Percentiles rank a stretch among this genome's conserved stretches.
These are phyloP conservation scores for Daubentonia madagascariensis DNA, from an alignment of 2,113 vertebrate genomes.

Conservation along the genomic window DNA sequence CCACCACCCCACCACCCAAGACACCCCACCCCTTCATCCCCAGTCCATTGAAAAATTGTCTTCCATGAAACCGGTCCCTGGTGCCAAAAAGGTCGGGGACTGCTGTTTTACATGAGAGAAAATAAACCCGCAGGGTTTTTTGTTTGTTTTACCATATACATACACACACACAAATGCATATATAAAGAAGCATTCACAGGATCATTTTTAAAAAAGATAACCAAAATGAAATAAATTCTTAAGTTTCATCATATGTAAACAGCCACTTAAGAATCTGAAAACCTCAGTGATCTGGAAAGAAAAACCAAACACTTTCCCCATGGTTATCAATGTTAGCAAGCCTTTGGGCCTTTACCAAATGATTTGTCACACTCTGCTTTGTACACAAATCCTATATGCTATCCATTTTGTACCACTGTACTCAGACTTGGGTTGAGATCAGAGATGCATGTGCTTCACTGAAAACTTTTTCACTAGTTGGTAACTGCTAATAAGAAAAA, in stretches of 20 bases:
- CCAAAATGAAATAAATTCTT: background rate
- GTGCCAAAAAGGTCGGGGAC: no score
- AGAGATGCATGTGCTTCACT: background rate
- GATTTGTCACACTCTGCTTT: background rate
- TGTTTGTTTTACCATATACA: background rate
- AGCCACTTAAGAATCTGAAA: slow-evolving; percentile 11
- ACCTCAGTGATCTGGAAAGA: background rate
- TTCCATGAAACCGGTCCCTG: no score
- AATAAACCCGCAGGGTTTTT: background rate
- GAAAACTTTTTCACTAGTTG: background rate
- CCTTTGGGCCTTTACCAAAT: background rate
- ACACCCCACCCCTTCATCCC: no score
- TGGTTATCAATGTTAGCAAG: background rate
- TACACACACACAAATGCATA: background rate
- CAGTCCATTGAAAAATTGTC: no score
- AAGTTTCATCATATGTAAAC: background rate
- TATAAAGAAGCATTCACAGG: background rate
- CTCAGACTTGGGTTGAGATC: background rate
- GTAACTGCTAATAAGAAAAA: background rate
- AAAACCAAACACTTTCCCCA: background rate
- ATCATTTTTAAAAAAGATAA: background rate
- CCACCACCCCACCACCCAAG: no score
- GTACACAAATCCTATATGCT: background rate
- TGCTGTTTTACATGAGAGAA: slow-evolving; percentile 23
- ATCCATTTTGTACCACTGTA: background rate